Evolutionary conservation across 1,140 invertebrate species (phyloP).

Genomic region (Drosophila mojavensis): DNA sequence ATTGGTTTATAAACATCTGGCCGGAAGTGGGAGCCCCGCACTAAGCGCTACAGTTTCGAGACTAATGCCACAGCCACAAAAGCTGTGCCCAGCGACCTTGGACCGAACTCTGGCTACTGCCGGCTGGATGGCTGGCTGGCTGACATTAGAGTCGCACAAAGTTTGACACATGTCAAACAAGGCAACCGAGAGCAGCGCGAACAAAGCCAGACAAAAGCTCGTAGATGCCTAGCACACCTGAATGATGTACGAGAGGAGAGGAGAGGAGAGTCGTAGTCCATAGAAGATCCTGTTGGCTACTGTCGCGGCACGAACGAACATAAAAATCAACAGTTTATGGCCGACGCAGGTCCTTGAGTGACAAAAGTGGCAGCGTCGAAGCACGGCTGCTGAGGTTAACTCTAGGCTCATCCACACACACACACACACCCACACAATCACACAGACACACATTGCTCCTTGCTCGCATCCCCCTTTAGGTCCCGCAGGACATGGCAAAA

Average conservation of each 20-base stretch:
- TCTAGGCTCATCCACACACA: background rate
- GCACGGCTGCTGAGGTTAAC: background rate
- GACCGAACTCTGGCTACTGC: background rate
- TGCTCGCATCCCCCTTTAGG: background rate
- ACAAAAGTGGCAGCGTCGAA: slow-evolving; percentile 1
- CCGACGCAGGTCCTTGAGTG: slow-evolving; percentile 73
- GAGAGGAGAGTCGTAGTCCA: background rate
- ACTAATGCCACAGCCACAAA: slow-evolving; percentile 67
- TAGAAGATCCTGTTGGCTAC: slow-evolving; percentile 29
- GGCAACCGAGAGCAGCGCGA: background rate
- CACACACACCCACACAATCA: background rate
- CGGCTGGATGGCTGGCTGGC: background rate
- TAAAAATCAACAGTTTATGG: slow-evolving; percentile 82
- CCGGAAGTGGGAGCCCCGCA: slow-evolving; percentile 11
- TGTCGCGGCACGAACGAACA: slow-evolving; percentile 63
- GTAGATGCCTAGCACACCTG: slow-evolving; percentile 46
- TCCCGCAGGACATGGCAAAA: slow-evolving; percentile 51
- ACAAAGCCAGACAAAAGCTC: slow-evolving; percentile 16
- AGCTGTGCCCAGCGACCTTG: slow-evolving; percentile 57
- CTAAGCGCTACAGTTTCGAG: slow-evolving; percentile 65
- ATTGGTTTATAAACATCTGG: slow-evolving; percentile 40
- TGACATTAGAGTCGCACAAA: slow-evolving; percentile 52
- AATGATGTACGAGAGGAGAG: background rate
- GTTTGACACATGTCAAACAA: slow-evolving; percentile 72
- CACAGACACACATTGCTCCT: background rate